Conservation (phyloP, 2,797 vertebrate genomes). For the Menidia menidia region DNA sequence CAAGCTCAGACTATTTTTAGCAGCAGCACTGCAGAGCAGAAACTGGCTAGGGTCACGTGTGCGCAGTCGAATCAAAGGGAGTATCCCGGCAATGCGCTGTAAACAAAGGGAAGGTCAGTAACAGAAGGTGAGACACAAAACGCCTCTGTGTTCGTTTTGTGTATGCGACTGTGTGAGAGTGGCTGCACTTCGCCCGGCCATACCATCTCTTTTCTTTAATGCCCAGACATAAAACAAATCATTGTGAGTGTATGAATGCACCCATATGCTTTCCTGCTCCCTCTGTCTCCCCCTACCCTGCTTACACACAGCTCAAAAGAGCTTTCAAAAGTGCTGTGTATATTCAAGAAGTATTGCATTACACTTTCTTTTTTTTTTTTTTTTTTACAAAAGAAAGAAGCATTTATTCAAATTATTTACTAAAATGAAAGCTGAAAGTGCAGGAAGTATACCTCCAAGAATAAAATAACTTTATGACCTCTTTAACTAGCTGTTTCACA, state of each 20-base stretch:
- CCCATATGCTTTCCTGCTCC: slow-evolving; percentile 40
- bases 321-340: not conserved
- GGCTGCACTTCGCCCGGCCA: slow-evolving; percentile 32
- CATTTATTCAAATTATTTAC: not conserved
- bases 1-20: slow-evolving; percentile 93
- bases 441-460: too few species aligned
- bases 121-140: slow-evolving; percentile 86
- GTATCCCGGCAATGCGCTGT: slow-evolving; percentile 92
- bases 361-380: too few species aligned
- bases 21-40: slow-evolving; percentile 91
- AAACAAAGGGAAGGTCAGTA: slow-evolving; percentile 92
- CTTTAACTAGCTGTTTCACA: not conserved
- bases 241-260: slow-evolving; percentile 53
- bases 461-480: not conserved
- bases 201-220: slow-evolving; percentile 45
- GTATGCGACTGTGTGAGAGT: slow-evolving; percentile 20
- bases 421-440: not conserved
- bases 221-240: slow-evolving; percentile 61
- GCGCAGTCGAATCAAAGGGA: slow-evolving; percentile 91
- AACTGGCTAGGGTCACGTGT: slow-evolving; percentile 89
- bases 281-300: slow-evolving; percentile 34
- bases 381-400: not conserved
- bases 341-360: not conserved
- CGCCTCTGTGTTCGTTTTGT: slow-evolving; percentile 67
- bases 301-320: slow-evolving; percentile 16